Percentiles rank a stretch among this genome's conserved stretches.
Conservation (phyloP, 2,113 vertebrate genomes). For the Hypomesus transpacificus region DNA sequence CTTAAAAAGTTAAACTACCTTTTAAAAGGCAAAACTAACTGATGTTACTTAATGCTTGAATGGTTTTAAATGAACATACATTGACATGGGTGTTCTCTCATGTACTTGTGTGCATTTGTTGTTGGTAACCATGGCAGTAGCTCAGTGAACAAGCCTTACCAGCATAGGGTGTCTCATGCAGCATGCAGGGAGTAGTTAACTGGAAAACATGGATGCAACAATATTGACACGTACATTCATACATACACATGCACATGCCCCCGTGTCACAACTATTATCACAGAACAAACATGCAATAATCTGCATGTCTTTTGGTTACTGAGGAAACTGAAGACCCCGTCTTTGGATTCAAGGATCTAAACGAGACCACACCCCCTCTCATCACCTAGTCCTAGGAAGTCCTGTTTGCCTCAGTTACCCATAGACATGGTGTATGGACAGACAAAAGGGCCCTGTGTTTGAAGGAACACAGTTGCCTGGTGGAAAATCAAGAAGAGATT, state of each 20-base stretch:
- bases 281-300: constrained; percentile 33
- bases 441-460: not conserved
- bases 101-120: not conserved
- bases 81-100: too few relatives aligned
- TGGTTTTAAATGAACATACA: not conserved
- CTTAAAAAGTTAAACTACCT: not conserved
- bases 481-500: constrained; percentile 10
- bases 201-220: constrained; percentile 90
- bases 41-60: not conserved
- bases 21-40: not conserved
- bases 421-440: constrained; percentile 22
- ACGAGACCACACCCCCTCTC: not conserved
- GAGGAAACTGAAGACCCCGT: constrained; percentile 29
- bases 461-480: constrained; percentile 21
- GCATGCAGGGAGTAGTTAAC: constrained; percentile 95
- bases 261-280: constrained; percentile 35
- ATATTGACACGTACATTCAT: constrained; percentile 66
- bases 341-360: not conserved
- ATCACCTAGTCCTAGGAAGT: not conserved
- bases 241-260: constrained; percentile 15
- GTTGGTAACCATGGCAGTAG: constrained; percentile 38
- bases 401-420: constrained; percentile 46
- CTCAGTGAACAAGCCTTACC: constrained; percentile 82
- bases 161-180: constrained; percentile 84
- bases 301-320: constrained; percentile 36